A percentile compares a stretch with the other conserved stretches of the same genome.
Evolutionary conservation across 2,888 invertebrate species (phyloP).

Genomic region (Ectropis crepuscularia): DNA sequence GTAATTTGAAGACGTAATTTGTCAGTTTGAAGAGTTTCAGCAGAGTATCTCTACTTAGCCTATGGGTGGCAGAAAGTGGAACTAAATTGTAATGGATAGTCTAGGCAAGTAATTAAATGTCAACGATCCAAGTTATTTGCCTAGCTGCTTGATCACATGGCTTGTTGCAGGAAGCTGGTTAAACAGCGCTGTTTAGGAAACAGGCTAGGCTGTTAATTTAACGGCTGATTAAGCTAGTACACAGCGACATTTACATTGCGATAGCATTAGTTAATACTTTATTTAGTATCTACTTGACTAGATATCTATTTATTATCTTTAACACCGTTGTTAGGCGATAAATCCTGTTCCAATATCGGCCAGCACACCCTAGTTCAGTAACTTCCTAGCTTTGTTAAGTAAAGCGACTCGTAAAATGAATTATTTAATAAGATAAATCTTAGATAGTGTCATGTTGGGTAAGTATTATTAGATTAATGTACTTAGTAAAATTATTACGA

Average conservation of each 20-base stretch:
- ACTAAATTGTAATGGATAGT: too few relatives aligned
- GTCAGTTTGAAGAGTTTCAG: too few relatives aligned
- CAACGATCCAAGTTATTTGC: too few relatives aligned
- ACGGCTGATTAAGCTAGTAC: constrained; percentile 12
- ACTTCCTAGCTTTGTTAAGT: constrained; percentile 17
- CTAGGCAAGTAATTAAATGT: too few relatives aligned
- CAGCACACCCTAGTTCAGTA: constrained; percentile 17
- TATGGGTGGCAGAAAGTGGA: too few relatives aligned
- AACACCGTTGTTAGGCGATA: constrained; percentile 28
- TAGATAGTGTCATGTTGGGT: constrained; percentile 2
- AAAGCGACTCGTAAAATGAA: constrained; percentile 4
- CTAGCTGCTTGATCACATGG: too few relatives aligned
- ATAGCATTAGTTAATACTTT: constrained; percentile 33
- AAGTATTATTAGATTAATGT: background rate
- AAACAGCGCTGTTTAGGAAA: too few relatives aligned
- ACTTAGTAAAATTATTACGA: too few relatives aligned
- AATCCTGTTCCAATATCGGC: constrained; percentile 23
- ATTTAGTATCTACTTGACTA: constrained; percentile 24
- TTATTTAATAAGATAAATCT: constrained; percentile 3
- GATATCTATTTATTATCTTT: constrained; percentile 27
- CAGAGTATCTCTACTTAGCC: too few relatives aligned
- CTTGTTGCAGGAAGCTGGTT: too few relatives aligned
- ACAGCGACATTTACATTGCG: constrained; percentile 27
- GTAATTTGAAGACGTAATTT: too few relatives aligned
- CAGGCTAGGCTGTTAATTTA: too few relatives aligned